These are phyloP conservation scores for Varecia variegata DNA, from an alignment of 2,797 vertebrate genomes.

Conservation along the genomic window DNA sequence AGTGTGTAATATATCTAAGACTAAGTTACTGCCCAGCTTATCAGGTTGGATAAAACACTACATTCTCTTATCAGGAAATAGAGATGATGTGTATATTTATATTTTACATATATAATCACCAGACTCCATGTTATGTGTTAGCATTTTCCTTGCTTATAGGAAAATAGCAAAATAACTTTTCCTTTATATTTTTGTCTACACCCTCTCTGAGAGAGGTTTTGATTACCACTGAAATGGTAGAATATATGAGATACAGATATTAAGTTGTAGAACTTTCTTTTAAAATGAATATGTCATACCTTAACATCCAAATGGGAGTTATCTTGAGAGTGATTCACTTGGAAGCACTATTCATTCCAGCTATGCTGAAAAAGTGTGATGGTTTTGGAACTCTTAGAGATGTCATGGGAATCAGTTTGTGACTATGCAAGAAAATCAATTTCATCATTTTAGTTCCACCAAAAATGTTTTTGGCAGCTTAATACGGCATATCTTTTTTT, in stretches of 20 bases:
- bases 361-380: neutral
- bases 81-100: slow-evolving; percentile 48
- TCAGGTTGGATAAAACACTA: slow-evolving; percentile 60
- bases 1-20: neutral
- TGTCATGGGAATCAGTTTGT: neutral
- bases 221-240: slow-evolving; percentile 66
- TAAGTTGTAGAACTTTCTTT: slow-evolving; percentile 50
- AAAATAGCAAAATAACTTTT: slow-evolving; percentile 58
- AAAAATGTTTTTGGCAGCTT: slow-evolving; percentile 37
- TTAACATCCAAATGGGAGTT: slow-evolving; percentile 37
- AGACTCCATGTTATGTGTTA: slow-evolving; percentile 57
- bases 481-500: slow-evolving; percentile 1
- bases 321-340: slow-evolving; percentile 33
- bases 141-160: slow-evolving; percentile 61
- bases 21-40: neutral
- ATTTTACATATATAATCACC: slow-evolving; percentile 55
- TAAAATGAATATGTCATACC: slow-evolving; percentile 8
- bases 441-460: slow-evolving; percentile 43
- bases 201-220: slow-evolving; percentile 72
- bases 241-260: slow-evolving; percentile 34
- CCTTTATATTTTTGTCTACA: slow-evolving; percentile 54
- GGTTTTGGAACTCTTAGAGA: neutral
- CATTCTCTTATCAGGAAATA: slow-evolving; percentile 41
- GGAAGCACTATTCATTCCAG: neutral
- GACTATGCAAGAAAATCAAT: slow-evolving; percentile 23